phyloP scores from a whole-genome alignment of 2,797 vertebrate genomes.

The Allobates femoralis region DNA sequence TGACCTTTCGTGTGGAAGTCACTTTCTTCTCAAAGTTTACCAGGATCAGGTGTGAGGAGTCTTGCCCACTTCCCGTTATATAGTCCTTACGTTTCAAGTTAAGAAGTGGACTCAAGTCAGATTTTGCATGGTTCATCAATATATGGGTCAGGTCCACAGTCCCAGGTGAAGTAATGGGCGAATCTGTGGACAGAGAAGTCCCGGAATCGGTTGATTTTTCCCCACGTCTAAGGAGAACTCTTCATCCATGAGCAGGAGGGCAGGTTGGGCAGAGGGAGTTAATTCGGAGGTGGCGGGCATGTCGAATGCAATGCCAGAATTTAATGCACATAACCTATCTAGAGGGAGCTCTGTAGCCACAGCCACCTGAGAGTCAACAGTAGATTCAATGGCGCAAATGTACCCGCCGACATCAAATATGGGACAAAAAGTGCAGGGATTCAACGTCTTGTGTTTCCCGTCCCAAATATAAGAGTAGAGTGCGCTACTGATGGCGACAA shows the following conservation, averaged over 20 bases:
- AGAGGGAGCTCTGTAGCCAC: conserved; percentile 90
- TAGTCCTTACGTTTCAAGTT: conserved; percentile 81
- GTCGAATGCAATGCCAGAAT: conserved; percentile 84
- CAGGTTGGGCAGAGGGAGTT: conserved; percentile 69
- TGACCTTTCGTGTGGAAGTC: conserved; percentile 89
- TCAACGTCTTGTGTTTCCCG: conserved; percentile 84
- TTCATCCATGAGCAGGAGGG: conserved; percentile 74
- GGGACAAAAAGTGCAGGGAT: conserved; percentile 87
- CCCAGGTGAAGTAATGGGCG: conserved; percentile 75
- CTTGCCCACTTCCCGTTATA: conserved; percentile 82
- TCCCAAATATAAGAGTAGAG: conserved; percentile 92
- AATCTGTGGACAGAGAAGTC: conserved; percentile 72
- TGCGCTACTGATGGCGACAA: conserved; percentile 86
- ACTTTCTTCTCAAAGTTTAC: conserved; percentile 90
- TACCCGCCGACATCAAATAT: conserved; percentile 88
- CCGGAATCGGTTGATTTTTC: conserved; percentile 83
- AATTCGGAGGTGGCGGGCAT: conserved; percentile 72
- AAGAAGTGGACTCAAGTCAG: conserved; percentile 85
- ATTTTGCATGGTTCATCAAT: conserved; percentile 82
- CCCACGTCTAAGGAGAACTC: conserved; percentile 77
- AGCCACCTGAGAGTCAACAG: conserved; percentile 84
- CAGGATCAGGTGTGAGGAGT: conserved; percentile 88
- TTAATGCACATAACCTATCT: conserved; percentile 86
- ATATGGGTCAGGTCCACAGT: conserved; percentile 86
- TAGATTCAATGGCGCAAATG: conserved; percentile 87